Evolutionary conservation across 1,140 invertebrate species (phyloP), one percentile per base, ranked within the genome.

Genomic region (Meteorus sp.): DNA sequence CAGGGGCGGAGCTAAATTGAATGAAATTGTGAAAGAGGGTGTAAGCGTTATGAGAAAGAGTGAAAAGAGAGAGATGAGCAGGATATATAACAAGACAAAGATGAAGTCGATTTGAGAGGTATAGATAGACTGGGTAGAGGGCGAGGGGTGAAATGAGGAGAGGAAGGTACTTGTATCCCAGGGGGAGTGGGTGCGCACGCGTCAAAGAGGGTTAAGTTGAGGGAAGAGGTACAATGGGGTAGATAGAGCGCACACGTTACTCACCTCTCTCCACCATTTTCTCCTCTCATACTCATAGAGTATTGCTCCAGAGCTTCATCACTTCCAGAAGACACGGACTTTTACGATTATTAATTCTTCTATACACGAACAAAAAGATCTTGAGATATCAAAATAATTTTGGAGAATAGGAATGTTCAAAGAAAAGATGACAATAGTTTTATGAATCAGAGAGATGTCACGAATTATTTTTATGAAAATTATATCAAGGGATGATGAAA

Each of bases 311-410:
- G 59, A 67, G 64, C 56, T 71, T 70, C 70, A 69, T 63, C 61
- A 62, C 62, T 69, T 63, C 67, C 66, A 56, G 60, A 69, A 58
- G 60, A 70, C 64, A 68, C 45, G 56, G 62, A 70, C 66, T 71
- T 71, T 73, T 71, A 73, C 65, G 64, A 71, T 73, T 73, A 70
- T 71, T 71, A 71, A 72, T 72, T 63, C 60, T 58, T 62, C 64
- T 63, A 67, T 70, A 66, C 69, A 65, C 57, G 53, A 66, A n/a
- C n/a, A n/a, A n/a, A n/a, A n/a, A n/a, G n/a, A n/a, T n/a, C n/a
- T n/a, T n/a, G n/a, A n/a, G n/a, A n/a, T n/a, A n/a, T n/a, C n/a
- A n/a, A n/a, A n/a, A n/a, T n/a, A n/a, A n/a, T n/a, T n/a, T n/a
- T n/a, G n/a, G n/a, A n/a, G n/a, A n/a, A n/a, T n/a, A n/a, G n/a